phyloP scores from a whole-genome alignment of 2,888 invertebrate species.

The Agrochola lychnidis region DNA sequence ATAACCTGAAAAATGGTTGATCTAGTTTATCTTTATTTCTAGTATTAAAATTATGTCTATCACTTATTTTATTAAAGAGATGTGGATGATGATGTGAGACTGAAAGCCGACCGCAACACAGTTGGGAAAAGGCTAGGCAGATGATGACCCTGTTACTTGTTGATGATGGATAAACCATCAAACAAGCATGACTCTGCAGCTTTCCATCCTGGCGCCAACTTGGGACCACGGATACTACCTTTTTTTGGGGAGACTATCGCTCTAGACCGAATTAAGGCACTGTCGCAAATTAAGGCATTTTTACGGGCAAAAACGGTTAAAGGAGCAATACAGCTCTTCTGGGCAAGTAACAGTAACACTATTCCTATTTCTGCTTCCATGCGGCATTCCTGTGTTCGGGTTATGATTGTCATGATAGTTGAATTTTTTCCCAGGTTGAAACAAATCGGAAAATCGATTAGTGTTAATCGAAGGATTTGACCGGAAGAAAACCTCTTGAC shows the following conservation, averaged over 20 bases:
- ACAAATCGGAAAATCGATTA: not conserved
- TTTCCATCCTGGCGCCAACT: not conserved
- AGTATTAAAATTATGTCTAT: too few relatives aligned
- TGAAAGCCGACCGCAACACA: too few relatives aligned
- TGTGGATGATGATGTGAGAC: too few relatives aligned
- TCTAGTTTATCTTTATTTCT: too few relatives aligned
- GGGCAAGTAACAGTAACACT: not conserved
- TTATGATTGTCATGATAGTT: slow-evolving; percentile 2
- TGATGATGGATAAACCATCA: not conserved
- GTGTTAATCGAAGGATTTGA: not conserved
- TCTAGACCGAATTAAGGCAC: not conserved
- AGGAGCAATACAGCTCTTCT: not conserved
- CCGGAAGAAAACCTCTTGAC: not conserved
- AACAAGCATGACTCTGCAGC: not conserved
- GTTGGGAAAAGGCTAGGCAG: too few relatives aligned
- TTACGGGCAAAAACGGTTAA: not conserved
- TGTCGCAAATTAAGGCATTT: not conserved
- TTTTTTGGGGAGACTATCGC: not conserved
- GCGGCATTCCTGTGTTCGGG: slow-evolving; percentile 2
- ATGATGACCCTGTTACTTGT: too few relatives aligned
- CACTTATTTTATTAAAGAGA: too few relatives aligned
- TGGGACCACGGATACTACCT: not conserved
- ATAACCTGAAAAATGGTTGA: too few relatives aligned
- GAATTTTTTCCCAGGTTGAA: not conserved
- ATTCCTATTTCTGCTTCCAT: not conserved